Evolutionary conservation across 2,113 vertebrate species (phyloP), one percentile per base, ranked within the genome.

Genomic region (Megaceryle maxima): DNA sequence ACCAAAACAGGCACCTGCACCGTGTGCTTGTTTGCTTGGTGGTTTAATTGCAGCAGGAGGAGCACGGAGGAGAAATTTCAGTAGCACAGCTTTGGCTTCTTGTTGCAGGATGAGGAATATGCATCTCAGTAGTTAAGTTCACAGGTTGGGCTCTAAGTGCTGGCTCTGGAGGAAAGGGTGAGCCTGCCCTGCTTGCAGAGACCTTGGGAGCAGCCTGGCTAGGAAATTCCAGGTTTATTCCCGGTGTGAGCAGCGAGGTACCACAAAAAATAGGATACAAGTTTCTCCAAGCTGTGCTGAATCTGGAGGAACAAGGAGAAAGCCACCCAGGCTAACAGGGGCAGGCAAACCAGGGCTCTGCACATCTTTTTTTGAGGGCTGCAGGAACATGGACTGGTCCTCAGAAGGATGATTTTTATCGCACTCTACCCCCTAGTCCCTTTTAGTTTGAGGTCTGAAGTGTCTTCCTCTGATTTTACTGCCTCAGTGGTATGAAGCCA

Each of bases 91-190:
- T 62, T 25, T 8, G 88, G 55, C 7, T 88, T 18, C 25, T 24
- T 19, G 67, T 26, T 28, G 64, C 17, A 2, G 56, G 68, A 0
- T 5, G 83, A 62, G 76, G 72, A 78, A 68, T 1, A 0, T 0
- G 51, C 0, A 0, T 19, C 57, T 33, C 14, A 3, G 26, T 1
- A 22, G 43, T 3, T n/a, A 9, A 60, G 77, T 43, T 39, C 44
- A 56, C 4, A 6, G 64, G 10, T 10, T 1, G 1, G 70, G 77
- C 21, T 28, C 16, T 7, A 6, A 37, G 20, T 1, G 41, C 56
- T 22, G 46, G 37, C 51, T 12, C 7, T 2, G 1, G 73, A 22
- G 81, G 44, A 33, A 16, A 26, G 28, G 11, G 51, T 16, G 83
- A 67, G 64, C 63, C 25, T 75, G 20, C 26, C 19, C 53, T 50